Evolutionary conservation across 2,113 vertebrate genomes (phyloP), one percentile per base, ranked within the genome.

Genomic region (Lycaon pictus): DNA sequence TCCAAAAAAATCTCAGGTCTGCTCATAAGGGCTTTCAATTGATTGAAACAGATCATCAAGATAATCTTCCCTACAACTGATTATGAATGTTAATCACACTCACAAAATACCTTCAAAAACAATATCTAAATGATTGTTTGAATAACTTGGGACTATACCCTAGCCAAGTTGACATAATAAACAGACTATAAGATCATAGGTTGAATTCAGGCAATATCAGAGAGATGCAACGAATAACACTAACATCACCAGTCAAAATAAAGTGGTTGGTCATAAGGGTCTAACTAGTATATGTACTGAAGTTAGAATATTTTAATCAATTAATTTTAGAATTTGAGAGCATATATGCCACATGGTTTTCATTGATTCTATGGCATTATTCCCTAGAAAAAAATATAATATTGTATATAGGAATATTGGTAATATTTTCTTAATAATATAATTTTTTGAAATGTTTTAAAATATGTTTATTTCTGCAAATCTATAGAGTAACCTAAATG

Each of bases 381-480:
- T 93, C 53, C 25, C 35, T 69, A 80, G 53, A 29, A 60, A 89
- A 76, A 79, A n/a, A 56, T 58, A 67, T 11, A 93, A 37, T 25
- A 94, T 9, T 53, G 1, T 82, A 53, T 19, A 51, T 62, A 37
- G 56, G 43, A 11, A 58, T 43, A 79, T 72, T 67, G 11, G 37
- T 71, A 43, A 43, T 22, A 83, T 90, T 90, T 79, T 84, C 8
- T 55, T 62, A 63, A 13, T 69, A 23, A 74, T 81, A 58, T 20
- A 86, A 58, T 58, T 58, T 48, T 67, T 37, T 80, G 67, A 63
- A 16, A 74, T 17, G 79, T 74, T 89, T 81, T 17, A 53, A 67
- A n/a, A 53, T 37, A 37, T 79, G 63, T 80, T 96, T 69, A 82
- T 87, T 74, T 71, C 13, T 79, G 20, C 35, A 83, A 95, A 76